A percentile compares a stretch with the other conserved stretches of the same genome.
Evolutionary conservation across 2,797 vertebrate species (phyloP).

Genomic region (Sebastes goodei): DNA sequence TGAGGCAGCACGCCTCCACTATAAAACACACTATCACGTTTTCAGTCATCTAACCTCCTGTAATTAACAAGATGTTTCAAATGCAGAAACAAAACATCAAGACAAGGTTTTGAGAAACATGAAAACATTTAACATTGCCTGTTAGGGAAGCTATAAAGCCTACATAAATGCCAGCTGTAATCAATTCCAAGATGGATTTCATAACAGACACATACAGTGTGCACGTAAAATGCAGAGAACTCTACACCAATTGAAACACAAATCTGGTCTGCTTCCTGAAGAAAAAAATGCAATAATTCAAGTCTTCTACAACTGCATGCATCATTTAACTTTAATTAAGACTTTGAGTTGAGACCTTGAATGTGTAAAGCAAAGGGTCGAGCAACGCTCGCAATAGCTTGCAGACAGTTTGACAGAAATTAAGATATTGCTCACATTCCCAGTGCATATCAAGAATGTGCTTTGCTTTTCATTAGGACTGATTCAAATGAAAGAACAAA

Average conservation of each 20-base stretch:
- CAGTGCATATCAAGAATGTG: background rate
- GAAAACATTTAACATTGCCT: background rate
- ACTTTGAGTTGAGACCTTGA: conserved; percentile 30
- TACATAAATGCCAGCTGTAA: background rate
- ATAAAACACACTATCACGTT: background rate
- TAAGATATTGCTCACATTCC: conserved; percentile 2
- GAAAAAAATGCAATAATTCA: conserved; percentile 23
- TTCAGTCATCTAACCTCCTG: background rate
- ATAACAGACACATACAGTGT: background rate
- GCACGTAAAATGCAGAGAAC: background rate
- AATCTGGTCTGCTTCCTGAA: background rate
- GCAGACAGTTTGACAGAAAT: background rate
- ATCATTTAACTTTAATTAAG: conserved; percentile 64
- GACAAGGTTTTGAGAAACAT: background rate
- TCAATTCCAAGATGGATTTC: background rate
- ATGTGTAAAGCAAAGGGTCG: conserved; percentile 6
- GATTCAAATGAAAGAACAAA: conserved; percentile 9
- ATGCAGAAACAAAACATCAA: background rate
- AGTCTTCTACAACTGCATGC: conserved; percentile 23
- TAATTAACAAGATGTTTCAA: background rate
- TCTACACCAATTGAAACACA: conserved; percentile 1
- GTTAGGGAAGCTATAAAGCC: background rate
- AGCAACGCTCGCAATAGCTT: background rate
- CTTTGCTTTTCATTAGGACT: background rate
- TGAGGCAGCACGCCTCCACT: background rate